Conservation (phyloP, 2,888 invertebrate species). For the Hydrotaea diabolus region DNA sequence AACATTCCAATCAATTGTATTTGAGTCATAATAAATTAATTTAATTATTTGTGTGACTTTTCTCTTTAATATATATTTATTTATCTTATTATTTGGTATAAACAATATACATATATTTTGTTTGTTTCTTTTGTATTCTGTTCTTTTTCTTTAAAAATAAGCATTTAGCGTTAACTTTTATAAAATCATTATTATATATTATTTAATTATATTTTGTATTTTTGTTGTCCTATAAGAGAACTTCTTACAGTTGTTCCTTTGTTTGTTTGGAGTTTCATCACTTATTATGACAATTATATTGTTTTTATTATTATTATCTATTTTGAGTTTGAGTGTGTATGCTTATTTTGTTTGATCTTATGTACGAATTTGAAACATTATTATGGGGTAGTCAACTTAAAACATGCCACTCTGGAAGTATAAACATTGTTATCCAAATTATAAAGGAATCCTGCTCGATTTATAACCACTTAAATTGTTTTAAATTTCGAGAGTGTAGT, state of each 20-base stretch:
- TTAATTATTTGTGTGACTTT: slow-evolving; percentile 3
- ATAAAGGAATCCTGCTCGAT: too few species aligned
- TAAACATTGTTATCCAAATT: too few species aligned
- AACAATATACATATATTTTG: slow-evolving; percentile 46
- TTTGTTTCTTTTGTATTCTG: slow-evolving; percentile 19
- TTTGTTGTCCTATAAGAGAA: background rate
- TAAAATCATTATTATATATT: slow-evolving; percentile 28
- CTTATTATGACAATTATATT: slow-evolving; percentile 42
- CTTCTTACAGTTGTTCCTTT: slow-evolving; percentile 4
- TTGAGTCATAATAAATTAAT: background rate
- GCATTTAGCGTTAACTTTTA: slow-evolving; percentile 42
- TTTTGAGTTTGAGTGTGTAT: slow-evolving; percentile 16
- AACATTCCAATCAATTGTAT: too few species aligned
- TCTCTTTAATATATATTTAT: slow-evolving; percentile 11
- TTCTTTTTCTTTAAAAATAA: slow-evolving; percentile 22
- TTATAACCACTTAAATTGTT: too few species aligned
- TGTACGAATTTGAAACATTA: background rate
- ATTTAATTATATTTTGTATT: slow-evolving; percentile 10
- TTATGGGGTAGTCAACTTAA: background rate
- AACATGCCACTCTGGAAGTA: too few species aligned
- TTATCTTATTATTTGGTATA: slow-evolving; percentile 46
- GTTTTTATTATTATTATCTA: slow-evolving; percentile 45
- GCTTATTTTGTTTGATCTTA: background rate
- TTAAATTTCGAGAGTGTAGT: too few species aligned
- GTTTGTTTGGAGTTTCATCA: slow-evolving; percentile 3